Evolutionary conservation across 2,113 vertebrate genomes (phyloP), one percentile per base, ranked within the genome.

Genomic region (Aldabrachelys gigantea): DNA sequence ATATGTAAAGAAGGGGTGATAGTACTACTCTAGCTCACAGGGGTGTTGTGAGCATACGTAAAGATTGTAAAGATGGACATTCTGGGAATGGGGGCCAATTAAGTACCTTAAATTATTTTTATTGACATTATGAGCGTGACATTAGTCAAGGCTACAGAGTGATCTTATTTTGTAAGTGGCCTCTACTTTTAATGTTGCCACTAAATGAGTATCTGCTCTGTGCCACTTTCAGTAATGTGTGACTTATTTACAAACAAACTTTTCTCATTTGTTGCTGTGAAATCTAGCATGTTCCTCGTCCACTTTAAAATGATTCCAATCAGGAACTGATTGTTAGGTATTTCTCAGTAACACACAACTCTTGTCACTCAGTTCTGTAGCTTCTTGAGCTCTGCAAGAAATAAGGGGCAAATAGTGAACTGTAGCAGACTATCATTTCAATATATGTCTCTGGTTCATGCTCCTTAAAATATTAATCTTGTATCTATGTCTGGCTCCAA

Each of bases 391-490:
- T 93, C 82, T 88, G 38, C 5, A 87, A 85, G 65, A 93, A 97
- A 95, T 52, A 35, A 69, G 93, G 80, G 38, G 62, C 84, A 95
- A 93, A 57, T 47, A 2, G 22, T 41, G 79, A 92, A 91, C 65
- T 82, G 19, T 41, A 72, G 16, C 13, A 41, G 24, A 84, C 83
- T 93, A 87, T 88, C n/a, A 38, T 89, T 76, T 93, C 93, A 72
- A 89, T 2, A 0, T 53, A 82, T 79, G 9, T 27, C 62, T 78
- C 6, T 54, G 44, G 50, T 86, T 95, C 89, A 19, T 41, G 38
- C 87, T 95, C 69, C 89, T 93, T 44, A 72, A 80, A 94, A 59
- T 41, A 85, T 88, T 92, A 85, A 91, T 53, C 44, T 94, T 94
- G 95, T 94, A 94, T 84, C 0, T 0, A 6, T 79, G 80, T 82